Percentiles rank a stretch among this genome's conserved stretches.
phyloP scores from a whole-genome alignment of 2,797 vertebrate species.

The Staurois parvus region DNA sequence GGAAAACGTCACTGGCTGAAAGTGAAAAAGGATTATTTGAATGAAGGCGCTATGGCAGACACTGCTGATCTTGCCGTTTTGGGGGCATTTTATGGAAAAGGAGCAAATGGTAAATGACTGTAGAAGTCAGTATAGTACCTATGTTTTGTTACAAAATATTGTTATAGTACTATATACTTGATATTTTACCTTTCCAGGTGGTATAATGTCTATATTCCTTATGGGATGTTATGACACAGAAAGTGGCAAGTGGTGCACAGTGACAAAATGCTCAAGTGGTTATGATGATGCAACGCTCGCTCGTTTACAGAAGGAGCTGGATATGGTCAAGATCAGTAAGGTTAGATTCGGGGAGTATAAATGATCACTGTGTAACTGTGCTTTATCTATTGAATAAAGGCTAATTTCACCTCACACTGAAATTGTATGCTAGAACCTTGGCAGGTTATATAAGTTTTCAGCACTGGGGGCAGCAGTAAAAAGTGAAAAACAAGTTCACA shows the following conservation, averaged over 20 bases:
- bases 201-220: slow-evolving; percentile 98
- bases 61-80: slow-evolving; percentile 96
- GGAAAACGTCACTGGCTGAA: slow-evolving; percentile 98
- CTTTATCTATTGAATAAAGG: no score
- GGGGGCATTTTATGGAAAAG: slow-evolving; percentile 96
- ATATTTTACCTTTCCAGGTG: slow-evolving; percentile 75
- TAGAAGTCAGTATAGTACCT: neutral
- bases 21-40: slow-evolving; percentile 97
- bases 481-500: no score
- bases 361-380: no score
- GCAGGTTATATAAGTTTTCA: no score
- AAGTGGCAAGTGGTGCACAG: slow-evolving; percentile 95
- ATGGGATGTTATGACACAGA: slow-evolving; percentile 96
- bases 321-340: slow-evolving; percentile 98
- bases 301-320: slow-evolving; percentile 92
- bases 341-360: slow-evolving; percentile 70
- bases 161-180: neutral
- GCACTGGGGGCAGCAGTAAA: no score
- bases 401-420: neutral
- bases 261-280: slow-evolving; percentile 95
- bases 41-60: slow-evolving; percentile 97
- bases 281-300: slow-evolving; percentile 93
- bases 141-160: neutral
- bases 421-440: no score
- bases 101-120: slow-evolving; percentile 87